Percentiles rank a stretch among this genome's conserved stretches.
Conservation (phyloP, 2,797 vertebrate species). For the Craterocephalus amniculus region DNA sequence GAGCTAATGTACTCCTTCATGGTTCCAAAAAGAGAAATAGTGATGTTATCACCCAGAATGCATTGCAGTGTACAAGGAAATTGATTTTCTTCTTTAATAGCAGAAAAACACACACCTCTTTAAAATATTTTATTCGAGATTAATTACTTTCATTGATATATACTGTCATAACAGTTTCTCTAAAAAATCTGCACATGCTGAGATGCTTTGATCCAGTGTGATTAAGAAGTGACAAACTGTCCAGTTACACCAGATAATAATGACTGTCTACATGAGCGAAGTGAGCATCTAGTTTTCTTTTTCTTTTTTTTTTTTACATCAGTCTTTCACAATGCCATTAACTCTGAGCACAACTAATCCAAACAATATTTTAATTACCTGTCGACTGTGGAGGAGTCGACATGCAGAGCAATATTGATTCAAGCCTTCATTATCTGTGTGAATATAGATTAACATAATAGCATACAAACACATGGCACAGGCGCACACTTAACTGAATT, state of each 20-base stretch:
- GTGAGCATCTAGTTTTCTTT: not conserved
- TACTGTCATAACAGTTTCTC: not conserved
- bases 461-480: not conserved
- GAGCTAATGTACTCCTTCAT: too few relatives aligned
- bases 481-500: not conserved
- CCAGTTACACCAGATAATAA: too few relatives aligned
- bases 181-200: not conserved
- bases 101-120: too few relatives aligned
- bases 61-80: too few relatives aligned
- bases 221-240: not conserved
- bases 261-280: too few relatives aligned
- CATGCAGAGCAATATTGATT: constrained; percentile 15
- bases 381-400: constrained; percentile 16
- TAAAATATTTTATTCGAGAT: too few relatives aligned
- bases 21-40: too few relatives aligned
- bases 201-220: not conserved
- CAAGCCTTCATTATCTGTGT: constrained; percentile 5
- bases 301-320: not conserved
- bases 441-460: constrained; percentile 18
- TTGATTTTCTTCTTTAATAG: too few relatives aligned
- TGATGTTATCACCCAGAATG: too few relatives aligned
- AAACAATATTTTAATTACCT: constrained; percentile 44
- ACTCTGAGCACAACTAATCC: constrained; percentile 21
- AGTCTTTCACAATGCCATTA: constrained; percentile 11
- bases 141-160: too few relatives aligned